Base-by-base conservation (phyloP, 23 tunicate genomes). In the Halocynthia aurantium region DNA sequence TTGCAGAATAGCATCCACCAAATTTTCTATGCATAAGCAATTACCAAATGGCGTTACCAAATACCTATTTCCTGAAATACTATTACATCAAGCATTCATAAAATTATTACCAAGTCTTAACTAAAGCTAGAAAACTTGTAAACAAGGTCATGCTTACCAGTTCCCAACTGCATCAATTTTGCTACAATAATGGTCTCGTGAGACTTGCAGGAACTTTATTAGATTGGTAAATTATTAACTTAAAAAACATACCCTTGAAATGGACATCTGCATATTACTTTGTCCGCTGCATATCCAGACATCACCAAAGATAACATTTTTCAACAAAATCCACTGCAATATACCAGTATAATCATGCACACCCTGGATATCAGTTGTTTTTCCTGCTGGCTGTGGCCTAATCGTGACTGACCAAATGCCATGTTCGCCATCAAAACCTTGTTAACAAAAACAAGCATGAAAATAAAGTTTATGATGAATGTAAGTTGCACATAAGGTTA, bases 241-340 rank as follows among this genome's bases (percentile, higher is more conserved):
- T 17, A 40, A 22, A 54, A 21, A 53, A n/a, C 76, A 50, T 80
- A 89, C 96, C 88, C 84, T 89, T 53, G 86, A 81, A 56, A 89
- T 81, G 50, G 96, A 84, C 61, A 89, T 84, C 72, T 84, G 82
- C 96, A 89, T 89, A 74, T 89, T 89, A 52, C 96, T 89, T 67
- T 89, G 96, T 58, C 96, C 96, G 6, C 88, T 71, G 74, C 96
- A 89, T 8, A 89, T 73, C 84, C 84, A 89, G 6, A 89, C 96
- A 67, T 89, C 96, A 12, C 96, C 96, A 84, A 89, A 89, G 58
- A 89, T 75, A 13, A 89, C 82, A 73, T 84, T 80, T 53, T 80
- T 89, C n/a, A 89, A 67, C 62, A 89, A 55, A 75, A 89, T 84
- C 96, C 96, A 89, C 40, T 76, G 75, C 52, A 89, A 62, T 11